A percentile compares a stretch with the other conserved stretches of the same genome.
Evolutionary conservation across 2,888 invertebrate species (phyloP).

Genomic region (Adelognathus sp.): DNA sequence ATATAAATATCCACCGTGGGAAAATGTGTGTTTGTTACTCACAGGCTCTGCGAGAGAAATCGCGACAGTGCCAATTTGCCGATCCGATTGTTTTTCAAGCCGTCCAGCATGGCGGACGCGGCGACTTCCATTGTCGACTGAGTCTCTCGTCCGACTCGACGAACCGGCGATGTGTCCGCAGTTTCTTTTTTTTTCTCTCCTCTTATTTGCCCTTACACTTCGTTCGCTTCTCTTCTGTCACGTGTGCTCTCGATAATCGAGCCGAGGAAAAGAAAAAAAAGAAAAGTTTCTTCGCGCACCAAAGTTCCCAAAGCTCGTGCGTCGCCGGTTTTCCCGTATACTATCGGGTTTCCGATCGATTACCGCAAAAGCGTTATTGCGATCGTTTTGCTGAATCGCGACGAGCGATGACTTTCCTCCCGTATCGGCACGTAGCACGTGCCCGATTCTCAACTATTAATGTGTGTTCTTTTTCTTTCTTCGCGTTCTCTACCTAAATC

Average conservation of each 20-base stretch:
- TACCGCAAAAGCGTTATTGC: conserved; percentile 19
- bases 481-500: too few species aligned
- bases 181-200: neutral
- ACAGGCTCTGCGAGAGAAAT: conserved; percentile 91
- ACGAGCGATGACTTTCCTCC: neutral
- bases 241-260: conserved; percentile 38
- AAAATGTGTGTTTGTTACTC: too few species aligned
- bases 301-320: conserved; percentile 27
- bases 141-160: conserved; percentile 31
- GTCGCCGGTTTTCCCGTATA: neutral
- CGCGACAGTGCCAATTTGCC: conserved; percentile 88
- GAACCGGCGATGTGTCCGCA: neutral
- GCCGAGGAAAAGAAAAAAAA: too few species aligned
- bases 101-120: conserved; percentile 87
- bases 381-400: conserved; percentile 21
- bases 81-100: conserved; percentile 89
- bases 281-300: conserved; percentile 42
- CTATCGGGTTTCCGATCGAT: conserved; percentile 13
- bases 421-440: neutral
- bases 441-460: conserved; percentile 5
- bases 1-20: too few species aligned
- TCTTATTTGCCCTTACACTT: neutral
- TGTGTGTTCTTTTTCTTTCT: neutral
- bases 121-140: conserved; percentile 84
- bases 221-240: neutral